phyloP scores from a whole-genome alignment of 2,888 invertebrate species.

The Zelleria hepariella region DNA sequence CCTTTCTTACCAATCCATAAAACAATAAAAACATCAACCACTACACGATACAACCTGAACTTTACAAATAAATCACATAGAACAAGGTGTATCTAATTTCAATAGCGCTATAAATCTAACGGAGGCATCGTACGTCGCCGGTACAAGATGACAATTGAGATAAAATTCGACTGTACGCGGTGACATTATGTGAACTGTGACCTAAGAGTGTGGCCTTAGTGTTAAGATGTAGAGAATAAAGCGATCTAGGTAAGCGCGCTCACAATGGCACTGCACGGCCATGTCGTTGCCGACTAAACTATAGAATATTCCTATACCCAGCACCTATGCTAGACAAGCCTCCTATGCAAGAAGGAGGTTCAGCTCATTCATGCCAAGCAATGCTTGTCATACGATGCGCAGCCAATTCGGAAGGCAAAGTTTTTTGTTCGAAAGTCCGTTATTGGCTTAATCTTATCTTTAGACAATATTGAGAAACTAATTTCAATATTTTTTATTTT shows the following conservation, averaged over 20 bases:
- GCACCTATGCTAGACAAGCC: no score
- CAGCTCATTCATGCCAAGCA: no score
- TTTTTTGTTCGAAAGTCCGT: no score
- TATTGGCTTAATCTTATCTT: no score
- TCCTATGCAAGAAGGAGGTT: no score
- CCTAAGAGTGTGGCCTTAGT: conserved; percentile 13
- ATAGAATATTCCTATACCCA: no score
- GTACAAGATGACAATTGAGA: conserved; percentile 42
- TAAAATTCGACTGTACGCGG: conserved; percentile 30
- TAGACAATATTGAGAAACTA: no score
- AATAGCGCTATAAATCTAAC: conserved; percentile 19
- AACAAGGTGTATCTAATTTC: conserved; percentile 16
- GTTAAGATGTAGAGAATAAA: neutral
- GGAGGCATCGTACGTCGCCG: conserved; percentile 17
- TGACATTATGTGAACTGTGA: conserved; percentile 26
- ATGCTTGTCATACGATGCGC: no score
- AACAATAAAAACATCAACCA: neutral
- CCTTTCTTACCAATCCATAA: neutral
- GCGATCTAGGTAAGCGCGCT: conserved; percentile 4
- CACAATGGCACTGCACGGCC: neutral
- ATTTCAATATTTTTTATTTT: no score
- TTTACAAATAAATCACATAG: conserved; percentile 15
- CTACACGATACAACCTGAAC: neutral
- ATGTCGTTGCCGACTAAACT: neutral
- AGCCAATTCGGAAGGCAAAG: no score